These are phyloP conservation scores for Xenopus borealis DNA, from an alignment of 2,113 vertebrate genomes.

Conservation along the genomic window DNA sequence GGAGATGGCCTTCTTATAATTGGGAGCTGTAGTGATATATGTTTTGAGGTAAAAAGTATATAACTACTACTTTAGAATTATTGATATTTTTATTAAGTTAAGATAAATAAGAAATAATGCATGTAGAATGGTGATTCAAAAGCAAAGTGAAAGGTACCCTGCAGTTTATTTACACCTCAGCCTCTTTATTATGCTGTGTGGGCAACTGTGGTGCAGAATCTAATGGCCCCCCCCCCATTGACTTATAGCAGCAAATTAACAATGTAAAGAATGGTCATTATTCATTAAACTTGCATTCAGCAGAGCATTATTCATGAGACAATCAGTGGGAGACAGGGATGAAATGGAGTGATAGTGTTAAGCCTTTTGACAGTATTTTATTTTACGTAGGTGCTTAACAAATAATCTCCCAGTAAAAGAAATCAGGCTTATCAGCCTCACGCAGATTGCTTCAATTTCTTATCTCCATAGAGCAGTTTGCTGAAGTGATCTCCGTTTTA, in stretches of 20 bases:
- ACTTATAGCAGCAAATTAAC: conserved; percentile 8
- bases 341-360: conserved; percentile 64
- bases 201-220: neutral
- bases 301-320: conserved; percentile 56
- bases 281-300: conserved; percentile 32
- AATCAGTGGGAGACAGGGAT: conserved; percentile 47
- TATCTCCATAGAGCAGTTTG: conserved; percentile 80
- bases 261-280: conserved; percentile 5
- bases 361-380: conserved; percentile 64
- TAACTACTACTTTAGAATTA: too few species aligned
- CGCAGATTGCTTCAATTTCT: conserved; percentile 86
- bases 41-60: too few species aligned
- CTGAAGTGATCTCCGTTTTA: conserved; percentile 72
- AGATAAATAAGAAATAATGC: too few species aligned
- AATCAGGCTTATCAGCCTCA: conserved; percentile 80
- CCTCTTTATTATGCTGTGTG: neutral
- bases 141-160: neutral
- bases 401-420: conserved; percentile 63
- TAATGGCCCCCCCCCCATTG: neutral
- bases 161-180: neutral
- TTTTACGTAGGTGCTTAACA: conserved; percentile 63
- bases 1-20: too few species aligned
- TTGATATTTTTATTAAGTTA: too few species aligned
- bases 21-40: too few species aligned
- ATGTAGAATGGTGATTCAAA: too few species aligned